These are phyloP conservation scores for Pachyuromys duprasi DNA, from an alignment of 2,797 vertebrate genomes.

Conservation along the genomic window DNA sequence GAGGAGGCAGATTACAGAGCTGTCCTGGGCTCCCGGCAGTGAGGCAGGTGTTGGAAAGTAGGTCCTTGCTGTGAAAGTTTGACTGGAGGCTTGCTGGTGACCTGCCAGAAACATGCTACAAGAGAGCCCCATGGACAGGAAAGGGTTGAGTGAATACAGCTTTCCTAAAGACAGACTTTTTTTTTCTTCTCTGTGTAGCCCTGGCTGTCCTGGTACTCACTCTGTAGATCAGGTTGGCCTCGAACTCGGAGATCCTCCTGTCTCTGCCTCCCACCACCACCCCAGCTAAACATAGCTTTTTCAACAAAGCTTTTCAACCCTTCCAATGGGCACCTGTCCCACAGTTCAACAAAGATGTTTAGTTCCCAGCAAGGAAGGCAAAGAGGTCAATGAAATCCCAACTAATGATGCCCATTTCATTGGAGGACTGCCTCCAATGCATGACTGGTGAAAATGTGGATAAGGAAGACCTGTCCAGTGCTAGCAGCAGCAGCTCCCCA, in stretches of 20 bases:
- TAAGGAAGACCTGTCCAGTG: background rate
- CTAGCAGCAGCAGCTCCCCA: background rate
- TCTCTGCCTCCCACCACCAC: background rate
- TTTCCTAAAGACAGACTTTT: background rate
- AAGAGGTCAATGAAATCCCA: background rate
- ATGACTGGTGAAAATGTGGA: background rate
- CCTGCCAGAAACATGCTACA: background rate
- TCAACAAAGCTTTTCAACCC: background rate
- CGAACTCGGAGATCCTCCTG: background rate
- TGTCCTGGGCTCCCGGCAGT: background rate
- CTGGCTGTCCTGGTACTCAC: background rate
- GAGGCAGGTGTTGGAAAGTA: background rate
- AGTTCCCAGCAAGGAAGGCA: background rate
- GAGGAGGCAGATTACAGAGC: background rate
- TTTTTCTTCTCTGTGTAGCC: background rate
- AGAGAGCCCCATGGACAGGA: background rate
- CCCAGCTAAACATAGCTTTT: background rate
- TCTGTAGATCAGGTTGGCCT: background rate
- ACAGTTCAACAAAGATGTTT: background rate
- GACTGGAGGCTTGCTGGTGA: background rate
- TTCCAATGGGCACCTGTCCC: background rate
- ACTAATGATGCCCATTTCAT: background rate
- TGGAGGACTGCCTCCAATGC: background rate
- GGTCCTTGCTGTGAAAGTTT: background rate
- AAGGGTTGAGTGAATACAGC: background rate